Evolutionary conservation across 2,888 invertebrate genomes (phyloP).

Genomic region (Apamea sordens): DNA sequence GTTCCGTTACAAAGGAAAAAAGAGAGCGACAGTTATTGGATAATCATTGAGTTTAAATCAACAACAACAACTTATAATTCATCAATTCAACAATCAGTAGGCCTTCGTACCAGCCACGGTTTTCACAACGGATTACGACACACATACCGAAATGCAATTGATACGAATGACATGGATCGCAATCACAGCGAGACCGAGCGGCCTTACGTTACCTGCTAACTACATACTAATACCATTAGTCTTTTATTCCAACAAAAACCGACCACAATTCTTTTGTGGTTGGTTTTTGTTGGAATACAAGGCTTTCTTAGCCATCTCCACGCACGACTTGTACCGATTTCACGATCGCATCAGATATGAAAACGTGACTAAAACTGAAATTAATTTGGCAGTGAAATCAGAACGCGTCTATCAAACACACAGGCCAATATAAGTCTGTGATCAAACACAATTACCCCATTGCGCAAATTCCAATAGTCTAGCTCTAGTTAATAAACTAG

Average conservation of each 20-base stretch:
- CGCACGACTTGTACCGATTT: conserved; percentile 71
- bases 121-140: conserved; percentile 63
- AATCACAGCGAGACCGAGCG: conserved; percentile 67
- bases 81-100: conserved; percentile 47
- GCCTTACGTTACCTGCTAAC: conserved; percentile 57
- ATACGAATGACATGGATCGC: conserved; percentile 71
- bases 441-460: not conserved
- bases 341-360: conserved; percentile 52
- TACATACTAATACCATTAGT: conserved; percentile 35
- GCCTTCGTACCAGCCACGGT: conserved; percentile 48
- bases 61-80: conserved; percentile 36
- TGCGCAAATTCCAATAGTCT: conserved; percentile 16
- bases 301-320: conserved; percentile 59
- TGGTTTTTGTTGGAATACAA: no score
- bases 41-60: conserved; percentile 41
- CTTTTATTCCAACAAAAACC: conserved; percentile 41
- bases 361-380: conserved; percentile 73
- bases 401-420: conserved; percentile 1
- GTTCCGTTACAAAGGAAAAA: conserved; percentile 16
- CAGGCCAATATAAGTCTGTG: no score
- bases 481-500: conserved; percentile 19
- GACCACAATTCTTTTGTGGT: conserved; percentile 23
- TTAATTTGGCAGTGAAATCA: conserved; percentile 60
- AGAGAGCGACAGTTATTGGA: conserved; percentile 12
- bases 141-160: conserved; percentile 66